Evolutionary conservation across 1,140 invertebrate species (phyloP), one percentile per base, ranked within the genome.

Genomic region (Thaumetopoea pityocampa): DNA sequence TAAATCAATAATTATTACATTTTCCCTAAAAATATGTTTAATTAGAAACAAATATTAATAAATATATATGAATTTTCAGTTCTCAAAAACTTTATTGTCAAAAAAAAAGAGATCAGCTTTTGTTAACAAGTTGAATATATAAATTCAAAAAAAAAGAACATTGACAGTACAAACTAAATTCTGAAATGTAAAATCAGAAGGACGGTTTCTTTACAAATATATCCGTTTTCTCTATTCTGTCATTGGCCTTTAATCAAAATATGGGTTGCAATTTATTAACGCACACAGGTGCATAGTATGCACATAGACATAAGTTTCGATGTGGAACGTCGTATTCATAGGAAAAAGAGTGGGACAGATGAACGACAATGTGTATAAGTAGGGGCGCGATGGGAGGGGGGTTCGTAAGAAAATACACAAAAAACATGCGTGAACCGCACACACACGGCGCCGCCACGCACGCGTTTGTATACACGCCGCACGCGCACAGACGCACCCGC

Each of bases 251-350:
- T 73, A 65, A 72, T 78, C 67, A 70, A 78, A 81, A 81, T 81
- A 81, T 84, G 74, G 74, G 68, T 83, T 80, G 70, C 74, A 74
- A 77, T 83, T 83, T 74, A 72, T 76, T 78, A 78, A 78, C 72
- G 36, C 73, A 78, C 67, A 77, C 73, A 71, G 47, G 58, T 38
- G 27, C 33, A 24, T 5, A 3, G 11, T 45, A 79, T 64, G 64
- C 73, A 76, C 62, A 76, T 67, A 48, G 28, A 29, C 34, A 41
- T 15, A 34, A 16, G 30, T 29, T 14, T 40, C 40, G 38, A 41
- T 35, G 38, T 56, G 49, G 54, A 62, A 51, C 49, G 49, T 50
- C 46, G 53, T 66, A 57, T 64, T 70, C 66, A 78, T 79, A 76
- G 78, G n/a, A 78, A 74, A 78, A 76, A 83, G 73, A 83, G 79